These are phyloP conservation scores for Micrasema minimum DNA, from an alignment of 1,140 invertebrate genomes.

Conservation along the genomic window DNA sequence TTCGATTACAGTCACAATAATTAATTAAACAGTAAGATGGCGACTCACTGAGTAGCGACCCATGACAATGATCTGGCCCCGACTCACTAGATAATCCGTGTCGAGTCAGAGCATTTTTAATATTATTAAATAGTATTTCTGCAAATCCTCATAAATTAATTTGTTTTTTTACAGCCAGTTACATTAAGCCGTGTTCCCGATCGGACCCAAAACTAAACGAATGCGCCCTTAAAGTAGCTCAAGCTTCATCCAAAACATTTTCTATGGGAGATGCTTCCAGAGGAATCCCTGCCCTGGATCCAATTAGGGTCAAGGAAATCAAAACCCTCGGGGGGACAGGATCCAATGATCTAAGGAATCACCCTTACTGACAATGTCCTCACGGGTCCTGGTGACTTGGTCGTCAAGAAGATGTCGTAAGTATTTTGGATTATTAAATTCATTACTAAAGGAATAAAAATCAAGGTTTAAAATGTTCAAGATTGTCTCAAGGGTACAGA, in stretches of 20 bases:
- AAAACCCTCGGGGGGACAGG: slow-evolving; percentile 40
- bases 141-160: no score
- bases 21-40: no score
- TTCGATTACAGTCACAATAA: no score
- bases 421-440: slow-evolving; percentile 7
- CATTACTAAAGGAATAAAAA: no score
- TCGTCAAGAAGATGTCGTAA: slow-evolving; percentile 52
- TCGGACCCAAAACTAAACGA: slow-evolving; percentile 56
- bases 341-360: slow-evolving; percentile 44
- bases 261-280: slow-evolving; percentile 47
- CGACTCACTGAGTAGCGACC: no score
- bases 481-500: no score
- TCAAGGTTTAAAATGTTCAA: no score
- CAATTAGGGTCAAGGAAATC: slow-evolving; percentile 50
- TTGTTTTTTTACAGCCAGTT: slow-evolving; percentile 56
- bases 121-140: no score
- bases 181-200: slow-evolving; percentile 56
- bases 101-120: no score
- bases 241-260: slow-evolving; percentile 52
- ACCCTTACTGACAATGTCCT: slow-evolving; percentile 47
- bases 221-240: slow-evolving; percentile 55
- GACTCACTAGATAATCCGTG: no score
- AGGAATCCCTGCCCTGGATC: slow-evolving; percentile 51
- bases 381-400: slow-evolving; percentile 46
- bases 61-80: no score